phyloP scores from a whole-genome alignment of 2,797 vertebrate genomes.

The Heterohyrax brucei region DNA sequence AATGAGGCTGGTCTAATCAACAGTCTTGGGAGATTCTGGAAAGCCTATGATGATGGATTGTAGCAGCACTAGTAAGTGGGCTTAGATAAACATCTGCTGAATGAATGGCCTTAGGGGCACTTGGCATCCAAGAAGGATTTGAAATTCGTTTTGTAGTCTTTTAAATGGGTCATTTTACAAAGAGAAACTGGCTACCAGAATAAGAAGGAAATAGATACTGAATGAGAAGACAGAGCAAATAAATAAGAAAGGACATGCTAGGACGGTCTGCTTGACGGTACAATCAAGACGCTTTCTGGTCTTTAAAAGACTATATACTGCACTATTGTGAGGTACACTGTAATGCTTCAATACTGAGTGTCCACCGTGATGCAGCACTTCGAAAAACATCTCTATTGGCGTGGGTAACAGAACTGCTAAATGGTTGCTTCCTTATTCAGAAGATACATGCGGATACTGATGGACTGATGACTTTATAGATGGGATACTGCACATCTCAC shows the following conservation, averaged over 20 bases:
- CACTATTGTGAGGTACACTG: constrained; percentile 61
- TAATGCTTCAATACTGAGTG: constrained; percentile 72
- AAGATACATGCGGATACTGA: constrained; percentile 69
- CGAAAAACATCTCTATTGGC: constrained; percentile 56
- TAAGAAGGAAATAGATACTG: constrained; percentile 66
- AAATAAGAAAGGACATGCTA: constrained; percentile 59
- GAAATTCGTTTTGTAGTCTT: constrained; percentile 65
- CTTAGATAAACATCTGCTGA: constrained; percentile 69
- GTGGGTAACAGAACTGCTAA: constrained; percentile 79
- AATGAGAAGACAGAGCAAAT: constrained; percentile 74
- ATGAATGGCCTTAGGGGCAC: constrained; percentile 65
- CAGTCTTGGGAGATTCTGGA: constrained; percentile 64
- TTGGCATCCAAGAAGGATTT: constrained; percentile 68
- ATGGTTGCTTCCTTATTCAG: constrained; percentile 76
- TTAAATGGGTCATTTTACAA: constrained; percentile 69
- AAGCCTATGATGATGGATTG: constrained; percentile 58
- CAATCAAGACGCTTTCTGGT: constrained; percentile 79
- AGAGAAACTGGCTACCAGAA: constrained; percentile 70
- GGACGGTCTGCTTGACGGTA: constrained; percentile 69
- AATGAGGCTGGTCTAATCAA: constrained; percentile 59
- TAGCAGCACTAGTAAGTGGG: constrained; percentile 74
- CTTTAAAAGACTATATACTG: constrained; percentile 72
- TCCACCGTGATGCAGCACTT: constrained; percentile 62
- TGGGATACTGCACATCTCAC: constrained; percentile 77
- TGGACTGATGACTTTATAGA: constrained; percentile 59